phyloP scores from a whole-genome alignment of 2,888 invertebrate genomes.

The Thera britannica region DNA sequence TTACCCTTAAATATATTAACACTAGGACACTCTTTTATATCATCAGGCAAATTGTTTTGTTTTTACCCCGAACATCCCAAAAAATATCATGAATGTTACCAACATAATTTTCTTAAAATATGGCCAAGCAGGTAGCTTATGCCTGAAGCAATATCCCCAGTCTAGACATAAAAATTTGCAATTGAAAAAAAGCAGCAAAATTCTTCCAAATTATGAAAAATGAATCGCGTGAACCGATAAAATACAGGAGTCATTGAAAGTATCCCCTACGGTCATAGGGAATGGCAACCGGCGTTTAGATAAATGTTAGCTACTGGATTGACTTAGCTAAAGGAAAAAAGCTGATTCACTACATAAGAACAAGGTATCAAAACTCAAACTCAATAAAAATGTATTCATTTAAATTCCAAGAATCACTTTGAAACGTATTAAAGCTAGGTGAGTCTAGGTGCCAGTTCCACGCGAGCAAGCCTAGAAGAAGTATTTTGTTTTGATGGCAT shows the following conservation, averaged over 20 bases:
- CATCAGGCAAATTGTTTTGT: too few species aligned
- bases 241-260: constrained; percentile 54
- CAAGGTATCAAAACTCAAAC: too few species aligned
- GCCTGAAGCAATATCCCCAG: constrained; percentile 26
- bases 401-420: too few species aligned
- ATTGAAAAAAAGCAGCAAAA: constrained; percentile 20
- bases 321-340: not conserved
- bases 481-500: too few species aligned
- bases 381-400: too few species aligned
- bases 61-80: not conserved
- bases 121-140: constrained; percentile 4
- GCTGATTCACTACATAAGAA: constrained; percentile 1
- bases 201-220: constrained; percentile 25
- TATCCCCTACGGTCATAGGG: constrained; percentile 64
- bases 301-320: constrained; percentile 49
- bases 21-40: too few species aligned
- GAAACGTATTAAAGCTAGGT: too few species aligned
- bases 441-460: too few species aligned
- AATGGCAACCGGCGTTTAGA: constrained; percentile 68
- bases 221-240: constrained; percentile 47
- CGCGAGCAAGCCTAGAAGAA: too few species aligned
- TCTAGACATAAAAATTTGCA: constrained; percentile 27
- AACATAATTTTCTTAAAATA: not conserved
- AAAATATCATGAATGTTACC: not conserved
- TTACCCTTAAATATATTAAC: too few species aligned